Evolutionary conservation across 2,888 invertebrate species (phyloP).

Genomic region (Smittia sp.): DNA sequence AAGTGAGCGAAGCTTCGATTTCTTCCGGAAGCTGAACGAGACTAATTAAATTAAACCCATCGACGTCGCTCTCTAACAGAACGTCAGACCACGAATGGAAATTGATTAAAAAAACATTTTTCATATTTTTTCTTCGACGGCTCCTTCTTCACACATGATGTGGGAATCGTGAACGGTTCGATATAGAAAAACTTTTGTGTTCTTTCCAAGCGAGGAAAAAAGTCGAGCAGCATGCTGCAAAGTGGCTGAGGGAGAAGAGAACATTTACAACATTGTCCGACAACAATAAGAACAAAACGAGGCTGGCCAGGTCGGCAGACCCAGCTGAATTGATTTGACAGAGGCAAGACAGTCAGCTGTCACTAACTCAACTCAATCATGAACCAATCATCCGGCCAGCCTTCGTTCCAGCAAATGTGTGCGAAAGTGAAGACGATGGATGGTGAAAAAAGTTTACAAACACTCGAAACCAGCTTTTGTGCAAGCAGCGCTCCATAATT

Average conservation of each 20-base stretch:
- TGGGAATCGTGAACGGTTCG: conserved; percentile 29
- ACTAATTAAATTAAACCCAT: conserved; percentile 14
- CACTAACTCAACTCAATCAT: too few relatives aligned
- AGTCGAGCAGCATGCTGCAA: conserved; percentile 40
- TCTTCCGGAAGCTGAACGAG: neutral
- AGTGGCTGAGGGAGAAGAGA: conserved; percentile 41
- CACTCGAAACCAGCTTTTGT: neutral
- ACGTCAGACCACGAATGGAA: conserved; percentile 11
- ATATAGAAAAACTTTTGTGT: conserved; percentile 21
- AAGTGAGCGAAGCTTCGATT: neutral
- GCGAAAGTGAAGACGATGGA: neutral
- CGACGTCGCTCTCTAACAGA: neutral
- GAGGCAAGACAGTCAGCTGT: too few relatives aligned
- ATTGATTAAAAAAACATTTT: conserved; percentile 24
- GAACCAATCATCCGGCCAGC: neutral
- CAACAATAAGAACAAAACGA: conserved; percentile 25
- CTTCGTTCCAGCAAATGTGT: neutral
- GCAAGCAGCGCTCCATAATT: conserved; percentile 13
- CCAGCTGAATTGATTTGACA: too few relatives aligned
- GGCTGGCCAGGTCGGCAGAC: too few relatives aligned
- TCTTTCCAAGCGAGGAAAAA: conserved; percentile 18
- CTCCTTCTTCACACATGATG: conserved; percentile 23
- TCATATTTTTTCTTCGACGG: conserved; percentile 4
- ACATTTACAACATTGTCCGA: conserved; percentile 40
- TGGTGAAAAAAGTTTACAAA: conserved; percentile 11